Evolutionary conservation across 2,797 vertebrate genomes (phyloP), one percentile per base, ranked within the genome.

Genomic region (Calcarius lapponicus): DNA sequence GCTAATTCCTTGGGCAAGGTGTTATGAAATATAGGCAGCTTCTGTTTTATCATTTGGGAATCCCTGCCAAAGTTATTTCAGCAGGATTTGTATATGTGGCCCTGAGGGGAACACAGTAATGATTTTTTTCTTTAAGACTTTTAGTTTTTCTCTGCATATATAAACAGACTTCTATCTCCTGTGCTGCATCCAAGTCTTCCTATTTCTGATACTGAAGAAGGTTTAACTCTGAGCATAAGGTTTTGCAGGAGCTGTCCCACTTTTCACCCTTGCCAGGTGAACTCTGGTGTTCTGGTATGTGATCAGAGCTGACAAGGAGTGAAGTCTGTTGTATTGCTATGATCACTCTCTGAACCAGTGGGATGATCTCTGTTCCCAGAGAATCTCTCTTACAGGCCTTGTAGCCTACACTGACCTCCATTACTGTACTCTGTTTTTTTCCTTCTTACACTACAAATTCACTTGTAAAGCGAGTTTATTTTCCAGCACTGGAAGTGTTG

Each of bases 401-500:
- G 2, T 5, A 79, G 72, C 82, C 71, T 47, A 8, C 38, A 18
- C 73, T 69, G 82, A 13, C 76, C 80, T 71, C 58, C 3, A 2
- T 50, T 66, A 17, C 64, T 64, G 64, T 67, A 32, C 51, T 76
- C 60, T 34, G 32, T 0, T 18, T n/a, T 54, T 64, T 26, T 34
- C n/a, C 28, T 69, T 67, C 53, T 78, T 15, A 3, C 70, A 50
- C 72, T 62, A 72, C 42, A 89, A 62, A 88, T 74, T 57, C 60
- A 89, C 90, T 92, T 80, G 54, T 75, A 54, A 84, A 74, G 66
- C 51, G 4, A 62, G 71, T 85, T 96, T 92, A 57, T 94, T 93
- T 97, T 96, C 86, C 90, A 84, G 34, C 80, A 22, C 88, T 94
- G 93, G 70, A 91, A 88, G 92, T 60, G 80, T 92, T n/a, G 86